Evolutionary conservation across 2,888 invertebrate genomes (phyloP).

Genomic region (Tipula vernalis): DNA sequence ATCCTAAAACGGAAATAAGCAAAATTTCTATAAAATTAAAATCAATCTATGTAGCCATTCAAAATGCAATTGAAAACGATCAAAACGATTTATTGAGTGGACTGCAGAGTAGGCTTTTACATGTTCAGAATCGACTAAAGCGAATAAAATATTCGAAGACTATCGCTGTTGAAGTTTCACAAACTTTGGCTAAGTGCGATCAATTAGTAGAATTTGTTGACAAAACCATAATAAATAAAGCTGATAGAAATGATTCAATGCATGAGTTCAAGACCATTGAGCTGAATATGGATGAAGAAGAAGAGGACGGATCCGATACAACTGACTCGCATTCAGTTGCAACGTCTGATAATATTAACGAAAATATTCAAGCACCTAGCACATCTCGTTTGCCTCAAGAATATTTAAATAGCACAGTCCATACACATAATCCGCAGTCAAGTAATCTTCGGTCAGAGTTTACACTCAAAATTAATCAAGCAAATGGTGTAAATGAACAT

Average conservation of each 20-base stretch:
- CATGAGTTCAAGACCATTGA: no score
- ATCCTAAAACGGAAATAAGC: no score
- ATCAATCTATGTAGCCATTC: background rate
- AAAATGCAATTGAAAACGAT: background rate
- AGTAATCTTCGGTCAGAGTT: background rate
- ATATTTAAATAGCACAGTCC: no score
- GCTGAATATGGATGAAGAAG: no score
- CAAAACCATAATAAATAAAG: background rate
- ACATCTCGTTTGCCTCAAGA: no score
- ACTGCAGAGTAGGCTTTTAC: background rate
- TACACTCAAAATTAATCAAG: background rate
- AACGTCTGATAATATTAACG: no score
- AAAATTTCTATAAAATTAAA: background rate
- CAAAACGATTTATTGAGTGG: background rate
- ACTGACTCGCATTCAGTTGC: no score
- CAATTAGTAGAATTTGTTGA: background rate
- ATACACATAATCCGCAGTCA: no score
- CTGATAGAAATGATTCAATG: background rate
- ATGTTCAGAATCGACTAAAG: background rate
- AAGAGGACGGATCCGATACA: no score
- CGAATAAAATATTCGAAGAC: background rate
- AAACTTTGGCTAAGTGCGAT: background rate
- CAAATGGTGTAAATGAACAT: no score
- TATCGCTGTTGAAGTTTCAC: background rate
- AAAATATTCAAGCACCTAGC: no score